Base-by-base conservation (phyloP, 2,888 invertebrate genomes). In the Drosophila koepferae region DNA sequence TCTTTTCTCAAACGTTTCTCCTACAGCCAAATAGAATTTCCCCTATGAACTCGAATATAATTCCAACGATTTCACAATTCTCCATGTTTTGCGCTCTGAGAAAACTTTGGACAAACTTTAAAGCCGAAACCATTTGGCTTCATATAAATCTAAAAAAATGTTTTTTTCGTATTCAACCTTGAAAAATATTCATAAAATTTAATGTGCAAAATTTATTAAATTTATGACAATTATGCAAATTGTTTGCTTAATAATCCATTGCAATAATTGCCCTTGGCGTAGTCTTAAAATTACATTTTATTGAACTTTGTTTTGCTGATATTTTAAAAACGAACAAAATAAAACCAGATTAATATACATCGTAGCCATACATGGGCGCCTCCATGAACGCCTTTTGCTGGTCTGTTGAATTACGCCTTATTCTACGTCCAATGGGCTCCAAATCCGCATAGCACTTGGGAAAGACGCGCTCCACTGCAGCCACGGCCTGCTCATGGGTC, bases 361-460 rank as follows among this genome's bases (percentile, higher is more conserved):
- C 95, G 92, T 98, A 98, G 5, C 98, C 98, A 92, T 96, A 97
- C 91, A 96, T 95, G 63, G 95, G 94, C 0, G 96, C 96, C 92
- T 98, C 98, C 81, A 94, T 94, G 89, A 95, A 97, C 0, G 97
- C 97, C 91, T 95, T 95, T 5, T 95, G 92, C 94, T 96, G 96
- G 88, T 98, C 97, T 1, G 94, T 93, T 0, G 97, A 97, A 91
- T 96, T 96, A 68, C 96, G 94, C 77, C 96, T 94, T 74, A 97
- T 94, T 74, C 97, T 93, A 79, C 97, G 94, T 0, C 98, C 98
- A 56, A 99, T 95, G 0, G 99, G 99, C 91, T 99, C 99, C 82
- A 98, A 94, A 92, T 99, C 99, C 23, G 95, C 95, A 90, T 99
- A 99, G 92, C 99, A 99, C 91, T 96, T 96, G 0, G 96, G 94